Base-by-base conservation (phyloP, 1,140 invertebrate genomes). In the Araneus ventricosus region DNA sequence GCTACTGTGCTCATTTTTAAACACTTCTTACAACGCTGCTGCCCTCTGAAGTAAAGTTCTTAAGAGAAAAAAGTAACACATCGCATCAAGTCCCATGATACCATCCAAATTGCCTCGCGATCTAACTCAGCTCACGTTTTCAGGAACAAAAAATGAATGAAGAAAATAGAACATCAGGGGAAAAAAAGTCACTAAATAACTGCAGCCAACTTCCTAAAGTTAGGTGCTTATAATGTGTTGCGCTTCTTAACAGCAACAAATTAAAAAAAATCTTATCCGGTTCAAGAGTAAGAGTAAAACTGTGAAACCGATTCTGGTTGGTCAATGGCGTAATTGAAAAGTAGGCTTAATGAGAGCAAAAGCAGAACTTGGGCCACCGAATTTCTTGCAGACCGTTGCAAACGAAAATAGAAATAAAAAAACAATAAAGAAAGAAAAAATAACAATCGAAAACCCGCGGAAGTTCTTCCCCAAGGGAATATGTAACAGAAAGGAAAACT, bases 321-420 rank as follows among this genome's bases (percentile, higher is more conserved):
- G 70, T 75, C 70, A 75, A 30, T 75, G 20, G 7, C 70, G 70
- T 75, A 75, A 75, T 75, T 75, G 70, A 75, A 75, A 75, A 70
- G 30, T 14, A 37, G 30, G 17, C 2, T 10, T 20, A 30, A 37
- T 5, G 30, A 20, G 34, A 30, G 30, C 0, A 10, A 17, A 2
- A 34, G 67, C 30, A 70, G 27, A 70, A 70, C 14, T 1, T 20
- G 70, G 34, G 10, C 70, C 70, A 75, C 30, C 30, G 37, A 75
- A 75, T 75, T 75, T 75, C 30, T 75, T 75, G 30, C 30, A 34
- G 30, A 37, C 70, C 14, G 30, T 20, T 24, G 59, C 59, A 63
- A 63, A 63, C 1, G 20, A 22, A 75, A 75, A 75, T 75, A 75
- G 24, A 27, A 75, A 75, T 34, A 37, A 70, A 70, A 70, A 70